phyloP scores from a whole-genome alignment of 2,888 invertebrate genomes.

The Vannuccia rotundouncinata region DNA sequence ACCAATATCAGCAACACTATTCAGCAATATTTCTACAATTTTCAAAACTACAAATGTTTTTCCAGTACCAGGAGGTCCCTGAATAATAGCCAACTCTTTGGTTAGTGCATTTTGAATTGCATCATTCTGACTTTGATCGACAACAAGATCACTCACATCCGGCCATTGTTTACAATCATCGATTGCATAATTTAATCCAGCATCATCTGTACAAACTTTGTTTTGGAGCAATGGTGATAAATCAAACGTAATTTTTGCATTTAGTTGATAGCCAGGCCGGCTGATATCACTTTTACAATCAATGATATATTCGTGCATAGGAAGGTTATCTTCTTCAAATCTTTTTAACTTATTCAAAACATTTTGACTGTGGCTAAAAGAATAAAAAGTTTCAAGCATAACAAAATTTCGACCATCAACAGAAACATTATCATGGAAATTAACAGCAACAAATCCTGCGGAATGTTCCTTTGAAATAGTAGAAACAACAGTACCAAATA shows the following conservation, averaged over 20 bases:
- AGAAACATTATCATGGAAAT: conserved; percentile 24
- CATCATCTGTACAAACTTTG: neutral
- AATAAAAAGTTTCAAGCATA: conserved; percentile 70
- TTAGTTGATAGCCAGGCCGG: conserved; percentile 56
- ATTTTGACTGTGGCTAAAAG: conserved; percentile 71
- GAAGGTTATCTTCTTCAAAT: conserved; percentile 61
- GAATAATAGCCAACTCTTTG: neutral
- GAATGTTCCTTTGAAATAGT: neutral
- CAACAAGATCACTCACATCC: neutral
- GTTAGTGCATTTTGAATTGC: neutral
- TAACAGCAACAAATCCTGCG: conserved; percentile 17
- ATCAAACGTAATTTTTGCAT: neutral
- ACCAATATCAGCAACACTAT: conserved; percentile 9
- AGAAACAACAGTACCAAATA: conserved; percentile 66
- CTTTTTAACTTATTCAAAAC: conserved; percentile 65
- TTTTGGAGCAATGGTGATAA: neutral
- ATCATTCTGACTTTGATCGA: neutral
- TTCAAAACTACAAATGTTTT: neutral
- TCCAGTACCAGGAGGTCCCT: conserved; percentile 26
- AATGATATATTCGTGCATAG: conserved; percentile 67
- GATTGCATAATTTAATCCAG: neutral
- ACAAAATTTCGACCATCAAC: conserved; percentile 43
- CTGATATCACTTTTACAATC: conserved; percentile 53
- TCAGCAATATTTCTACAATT: neutral
- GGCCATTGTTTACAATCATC: neutral